These are phyloP conservation scores for Euphysa ruthae DNA, from an alignment of 30 jellyfish, hydroid and myxozoan species.

Conservation along the genomic window DNA sequence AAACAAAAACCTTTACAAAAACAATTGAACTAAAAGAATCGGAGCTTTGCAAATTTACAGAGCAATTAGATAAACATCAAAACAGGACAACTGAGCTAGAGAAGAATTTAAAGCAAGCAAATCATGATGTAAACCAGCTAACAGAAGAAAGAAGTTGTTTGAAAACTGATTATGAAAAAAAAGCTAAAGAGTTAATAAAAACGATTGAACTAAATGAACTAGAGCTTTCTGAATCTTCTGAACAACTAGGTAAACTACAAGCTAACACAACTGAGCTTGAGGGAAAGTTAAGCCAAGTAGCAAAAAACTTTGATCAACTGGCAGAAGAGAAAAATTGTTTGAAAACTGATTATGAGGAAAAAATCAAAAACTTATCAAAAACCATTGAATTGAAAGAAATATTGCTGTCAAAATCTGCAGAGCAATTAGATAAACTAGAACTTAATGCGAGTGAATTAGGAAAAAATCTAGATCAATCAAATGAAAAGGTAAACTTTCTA, in stretches of 20 bases:
- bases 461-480: no score
- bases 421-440: no score
- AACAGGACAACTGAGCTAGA: no score
- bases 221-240: neutral
- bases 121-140: neutral
- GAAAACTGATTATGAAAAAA: neutral
- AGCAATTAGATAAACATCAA: neutral
- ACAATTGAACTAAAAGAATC: neutral
- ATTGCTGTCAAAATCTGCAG: no score
- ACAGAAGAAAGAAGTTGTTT: neutral
- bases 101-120: neutral
- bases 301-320: neutral
- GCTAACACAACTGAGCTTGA: no score
- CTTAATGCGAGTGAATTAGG: no score
- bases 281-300: neutral
- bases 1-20: neutral
- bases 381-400: no score
- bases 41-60: neutral
- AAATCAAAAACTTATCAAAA: no score
- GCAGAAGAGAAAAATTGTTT: neutral
- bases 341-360: neutral
- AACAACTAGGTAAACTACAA: neutral
- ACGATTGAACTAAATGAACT: neutral
- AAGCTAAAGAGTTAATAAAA: neutral
- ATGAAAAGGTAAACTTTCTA: no score